These are phyloP conservation scores for Drosophila colorata DNA, from an alignment of 2,888 invertebrate species.

Conservation along the genomic window DNA sequence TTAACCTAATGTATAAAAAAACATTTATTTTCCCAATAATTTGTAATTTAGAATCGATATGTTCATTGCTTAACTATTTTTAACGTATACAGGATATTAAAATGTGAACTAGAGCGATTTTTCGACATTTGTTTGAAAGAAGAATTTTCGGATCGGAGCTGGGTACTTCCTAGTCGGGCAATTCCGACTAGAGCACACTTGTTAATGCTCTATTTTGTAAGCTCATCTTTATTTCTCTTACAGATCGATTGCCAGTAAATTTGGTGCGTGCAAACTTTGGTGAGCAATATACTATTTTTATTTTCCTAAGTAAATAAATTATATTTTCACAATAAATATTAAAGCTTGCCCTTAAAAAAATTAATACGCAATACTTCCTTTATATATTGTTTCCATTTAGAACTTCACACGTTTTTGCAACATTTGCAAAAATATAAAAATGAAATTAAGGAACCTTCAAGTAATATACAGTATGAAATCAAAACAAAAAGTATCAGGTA, in stretches of 20 bases:
- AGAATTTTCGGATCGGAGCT: too few relatives aligned
- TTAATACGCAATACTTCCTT: not conserved
- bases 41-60: too few relatives aligned
- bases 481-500: not conserved
- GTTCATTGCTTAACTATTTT: too few relatives aligned
- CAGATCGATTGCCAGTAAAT: not conserved
- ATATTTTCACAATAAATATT: not conserved
- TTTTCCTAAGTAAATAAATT: not conserved
- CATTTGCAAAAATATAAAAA: constrained; percentile 28
- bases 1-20: too few relatives aligned
- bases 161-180: too few relatives aligned
- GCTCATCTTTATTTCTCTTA: not conserved
- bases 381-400: constrained; percentile 8
- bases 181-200: too few relatives aligned
- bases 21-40: too few relatives aligned
- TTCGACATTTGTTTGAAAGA: too few relatives aligned
- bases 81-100: too few relatives aligned
- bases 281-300: not conserved
- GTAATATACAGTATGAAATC: constrained; percentile 20
- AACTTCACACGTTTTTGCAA: constrained; percentile 1
- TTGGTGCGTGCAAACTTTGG: not conserved
- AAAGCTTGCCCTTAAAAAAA: not conserved
- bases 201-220: not conserved
- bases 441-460: constrained; percentile 26
- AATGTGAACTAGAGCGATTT: too few relatives aligned